A percentile compares a stretch with the other conserved stretches of the same genome.
phyloP scores from a whole-genome alignment of 2,113 vertebrate genomes.

The Capra hircus region DNA sequence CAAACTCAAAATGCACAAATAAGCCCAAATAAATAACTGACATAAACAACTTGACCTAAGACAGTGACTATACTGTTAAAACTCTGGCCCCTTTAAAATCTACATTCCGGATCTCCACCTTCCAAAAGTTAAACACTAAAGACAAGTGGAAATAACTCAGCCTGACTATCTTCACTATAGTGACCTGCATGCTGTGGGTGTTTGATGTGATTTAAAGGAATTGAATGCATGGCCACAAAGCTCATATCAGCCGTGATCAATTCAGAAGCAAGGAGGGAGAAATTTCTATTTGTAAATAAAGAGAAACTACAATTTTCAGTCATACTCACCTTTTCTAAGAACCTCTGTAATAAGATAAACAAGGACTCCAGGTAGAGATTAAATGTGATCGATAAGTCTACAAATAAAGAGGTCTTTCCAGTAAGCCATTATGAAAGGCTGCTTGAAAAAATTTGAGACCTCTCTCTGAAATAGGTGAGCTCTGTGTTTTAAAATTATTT shows the following conservation, averaged over 20 bases:
- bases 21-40: background rate
- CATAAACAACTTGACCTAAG: background rate
- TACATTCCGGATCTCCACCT: background rate
- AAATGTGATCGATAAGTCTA: background rate
- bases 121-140: background rate
- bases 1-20: background rate
- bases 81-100: background rate
- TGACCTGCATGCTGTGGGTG: background rate
- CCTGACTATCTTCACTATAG: background rate
- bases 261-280: background rate
- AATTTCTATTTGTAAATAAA: background rate
- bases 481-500: constrained; percentile 42
- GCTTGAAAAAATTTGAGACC: constrained; percentile 19
- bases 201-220: background rate
- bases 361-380: background rate
- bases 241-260: background rate
- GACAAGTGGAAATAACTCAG: background rate
- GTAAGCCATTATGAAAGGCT: background rate
- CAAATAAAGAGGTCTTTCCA: background rate
- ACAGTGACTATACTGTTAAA: background rate
- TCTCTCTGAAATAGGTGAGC: background rate
- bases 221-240: background rate
- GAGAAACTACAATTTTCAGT: background rate
- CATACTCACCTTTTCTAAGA: background rate
- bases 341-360: background rate